phyloP scores from a whole-genome alignment of 2,888 invertebrate species.

The Agrotis exclamationis region DNA sequence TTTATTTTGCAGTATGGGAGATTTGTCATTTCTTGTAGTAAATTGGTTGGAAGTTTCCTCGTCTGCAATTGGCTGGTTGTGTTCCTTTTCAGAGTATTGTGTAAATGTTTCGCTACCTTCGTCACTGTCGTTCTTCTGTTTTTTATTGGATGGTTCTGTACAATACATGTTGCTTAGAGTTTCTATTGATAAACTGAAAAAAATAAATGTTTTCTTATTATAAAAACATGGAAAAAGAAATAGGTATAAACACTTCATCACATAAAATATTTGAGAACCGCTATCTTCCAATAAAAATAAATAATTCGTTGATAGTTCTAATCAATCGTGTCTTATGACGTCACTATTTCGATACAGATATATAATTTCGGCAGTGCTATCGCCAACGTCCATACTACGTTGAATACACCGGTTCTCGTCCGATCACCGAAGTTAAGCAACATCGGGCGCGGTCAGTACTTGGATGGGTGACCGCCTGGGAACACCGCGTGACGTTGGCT shows the following conservation, averaged over 20 bases:
- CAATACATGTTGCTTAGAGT: slow-evolving; percentile 86
- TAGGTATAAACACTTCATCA: not conserved
- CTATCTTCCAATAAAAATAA: not conserved
- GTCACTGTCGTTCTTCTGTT: slow-evolving; percentile 73
- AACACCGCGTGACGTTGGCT: slow-evolving; percentile 77
- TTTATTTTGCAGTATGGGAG: slow-evolving; percentile 87
- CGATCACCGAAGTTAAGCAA: slow-evolving; percentile 70
- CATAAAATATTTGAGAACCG: not conserved
- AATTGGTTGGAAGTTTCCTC: slow-evolving; percentile 66
- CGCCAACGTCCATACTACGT: slow-evolving; percentile 78
- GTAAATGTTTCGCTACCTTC: slow-evolving; percentile 59
- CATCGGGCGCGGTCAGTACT: slow-evolving; percentile 83
- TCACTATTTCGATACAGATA: not conserved
- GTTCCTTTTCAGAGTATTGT: slow-evolving; percentile 66
- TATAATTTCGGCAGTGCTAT: accelerated
- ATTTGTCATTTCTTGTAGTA: slow-evolving; percentile 70
- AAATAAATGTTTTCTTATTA: not conserved
- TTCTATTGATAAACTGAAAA: slow-evolving; percentile 87
- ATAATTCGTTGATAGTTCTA: not conserved
- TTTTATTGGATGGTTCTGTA: slow-evolving; percentile 80
- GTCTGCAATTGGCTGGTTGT: slow-evolving; percentile 69
- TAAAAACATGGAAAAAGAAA: not conserved
- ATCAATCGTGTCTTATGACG: not conserved
- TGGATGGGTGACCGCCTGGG: slow-evolving; percentile 82
- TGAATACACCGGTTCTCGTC: slow-evolving; percentile 80